Percentiles rank a stretch among this genome's conserved stretches.
Evolutionary conservation across 1,140 invertebrate genomes (phyloP).

Genomic region (Subanguina moxae): DNA sequence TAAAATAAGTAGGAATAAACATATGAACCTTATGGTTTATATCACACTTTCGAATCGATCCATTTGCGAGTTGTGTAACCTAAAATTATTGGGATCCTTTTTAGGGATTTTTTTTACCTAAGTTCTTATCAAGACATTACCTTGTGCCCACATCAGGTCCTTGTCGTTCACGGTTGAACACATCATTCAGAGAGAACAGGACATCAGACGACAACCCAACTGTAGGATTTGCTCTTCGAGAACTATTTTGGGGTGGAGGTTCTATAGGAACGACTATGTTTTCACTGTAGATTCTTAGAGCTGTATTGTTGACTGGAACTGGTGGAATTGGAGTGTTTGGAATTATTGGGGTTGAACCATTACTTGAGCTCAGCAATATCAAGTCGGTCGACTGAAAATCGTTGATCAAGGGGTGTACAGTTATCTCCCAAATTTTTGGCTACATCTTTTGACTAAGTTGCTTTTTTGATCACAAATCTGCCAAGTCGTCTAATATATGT

Average conservation of each 20-base stretch:
- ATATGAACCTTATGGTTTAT: background rate
- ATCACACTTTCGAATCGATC: background rate
- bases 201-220: background rate
- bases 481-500: no score
- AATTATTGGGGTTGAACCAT: constrained; percentile 22
- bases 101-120: no score
- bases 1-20: constrained; percentile 23
- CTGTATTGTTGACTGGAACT: constrained; percentile 21
- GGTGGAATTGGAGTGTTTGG: constrained; percentile 44
- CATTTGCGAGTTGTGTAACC: background rate
- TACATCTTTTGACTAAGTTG: no score
- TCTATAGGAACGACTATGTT: background rate
- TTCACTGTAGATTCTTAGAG: background rate
- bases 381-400: background rate
- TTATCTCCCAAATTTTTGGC: no score
- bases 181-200: background rate
- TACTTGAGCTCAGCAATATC: background rate
- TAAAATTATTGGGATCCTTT: no score
- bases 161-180: constrained; percentile 8
- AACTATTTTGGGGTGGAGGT: background rate
- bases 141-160: constrained; percentile 17
- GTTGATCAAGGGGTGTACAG: no score
- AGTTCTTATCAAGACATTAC: no score
- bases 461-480: no score
- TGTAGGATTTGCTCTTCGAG: background rate